Evolutionary conservation across 1,140 invertebrate genomes (phyloP), one percentile per base, ranked within the genome.

Genomic region (Tachypleus tridentatus): DNA sequence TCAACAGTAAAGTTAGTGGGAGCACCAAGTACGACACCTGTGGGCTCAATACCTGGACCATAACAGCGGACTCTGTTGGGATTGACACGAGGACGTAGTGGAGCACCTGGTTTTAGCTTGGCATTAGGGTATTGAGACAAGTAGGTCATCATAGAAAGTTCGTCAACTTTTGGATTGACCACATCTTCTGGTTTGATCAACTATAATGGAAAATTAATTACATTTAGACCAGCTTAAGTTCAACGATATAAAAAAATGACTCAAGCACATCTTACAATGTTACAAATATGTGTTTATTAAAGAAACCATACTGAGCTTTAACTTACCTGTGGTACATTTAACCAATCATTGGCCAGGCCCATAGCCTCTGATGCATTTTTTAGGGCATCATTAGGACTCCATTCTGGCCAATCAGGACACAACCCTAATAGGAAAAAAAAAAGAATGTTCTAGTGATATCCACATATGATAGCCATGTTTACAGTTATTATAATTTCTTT

Each of bases 91-190:
- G 87, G 85, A 63, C 89, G 79, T 58, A 93, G 71, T 4, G 91
- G 91, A n/a, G 91, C 91, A 64, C 86, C 87, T 52, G 82, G 74
- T 74, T 92, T 92, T 56, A 93, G 76, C 78, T 93, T 93, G 7
- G 91, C 88, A 74, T 87, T 89, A 54, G 93, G 92, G 80, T 92
- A 96, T 76, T 97, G 91, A 51, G 91, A 90, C 64, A 97, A 79
- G 75, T 95, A 97, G 1, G 93, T 97, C 93, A 97, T 97, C 88
- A 97, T 93, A n/a, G 89, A 92, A 77, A 91, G 82, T 74, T 97
- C 93, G 76, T 97, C 93, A 61, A 96, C 87, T 73, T 94, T 93
- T 4, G 91, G 91, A 78, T 93, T 93, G 51, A 91, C 85, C 82
- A 97, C 87, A 79, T 97, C 93, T 73, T 93, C 89, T 6, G 93